These are phyloP conservation scores for Prunella himalayana DNA, from an alignment of 2,113 vertebrate genomes.

Conservation along the genomic window DNA sequence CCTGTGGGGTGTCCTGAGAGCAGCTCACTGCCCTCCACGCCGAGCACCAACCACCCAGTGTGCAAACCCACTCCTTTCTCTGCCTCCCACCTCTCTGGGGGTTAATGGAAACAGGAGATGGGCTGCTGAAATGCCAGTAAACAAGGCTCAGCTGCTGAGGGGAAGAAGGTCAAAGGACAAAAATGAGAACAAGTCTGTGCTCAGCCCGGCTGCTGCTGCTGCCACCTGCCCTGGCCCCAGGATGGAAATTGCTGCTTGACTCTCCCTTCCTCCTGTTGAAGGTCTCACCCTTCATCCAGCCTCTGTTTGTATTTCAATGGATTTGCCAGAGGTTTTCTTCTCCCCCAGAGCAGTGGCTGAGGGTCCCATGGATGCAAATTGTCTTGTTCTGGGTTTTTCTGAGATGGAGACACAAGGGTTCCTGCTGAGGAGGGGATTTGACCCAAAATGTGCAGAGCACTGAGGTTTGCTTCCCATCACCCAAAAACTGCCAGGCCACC, in stretches of 20 bases:
- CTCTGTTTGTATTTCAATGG: neutral
- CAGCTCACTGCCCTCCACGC: accelerated
- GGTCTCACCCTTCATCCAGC: neutral
- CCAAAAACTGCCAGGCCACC: neutral
- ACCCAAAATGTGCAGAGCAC: accelerated
- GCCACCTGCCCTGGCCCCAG: neutral
- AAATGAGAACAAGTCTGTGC: constrained; percentile 38
- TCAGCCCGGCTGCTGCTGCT: neutral
- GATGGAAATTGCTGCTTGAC: neutral
- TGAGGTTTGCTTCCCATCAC: neutral
- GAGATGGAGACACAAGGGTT: neutral
- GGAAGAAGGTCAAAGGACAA: constrained; percentile 42
- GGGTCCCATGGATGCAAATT: neutral
- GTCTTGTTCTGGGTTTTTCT: neutral
- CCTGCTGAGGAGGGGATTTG: neutral
- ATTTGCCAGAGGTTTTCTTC: neutral
- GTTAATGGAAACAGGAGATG: constrained; percentile 40
- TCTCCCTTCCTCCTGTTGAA: neutral
- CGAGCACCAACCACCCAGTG: neutral
- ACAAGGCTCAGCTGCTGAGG: neutral
- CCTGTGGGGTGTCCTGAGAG: neutral
- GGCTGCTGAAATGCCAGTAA: neutral
- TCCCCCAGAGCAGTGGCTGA: neutral
- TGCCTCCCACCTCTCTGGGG: neutral
- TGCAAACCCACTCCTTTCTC: neutral